Conservation (phyloP, 2,888 invertebrate genomes). For the Scaptomyza reducta region DNA sequence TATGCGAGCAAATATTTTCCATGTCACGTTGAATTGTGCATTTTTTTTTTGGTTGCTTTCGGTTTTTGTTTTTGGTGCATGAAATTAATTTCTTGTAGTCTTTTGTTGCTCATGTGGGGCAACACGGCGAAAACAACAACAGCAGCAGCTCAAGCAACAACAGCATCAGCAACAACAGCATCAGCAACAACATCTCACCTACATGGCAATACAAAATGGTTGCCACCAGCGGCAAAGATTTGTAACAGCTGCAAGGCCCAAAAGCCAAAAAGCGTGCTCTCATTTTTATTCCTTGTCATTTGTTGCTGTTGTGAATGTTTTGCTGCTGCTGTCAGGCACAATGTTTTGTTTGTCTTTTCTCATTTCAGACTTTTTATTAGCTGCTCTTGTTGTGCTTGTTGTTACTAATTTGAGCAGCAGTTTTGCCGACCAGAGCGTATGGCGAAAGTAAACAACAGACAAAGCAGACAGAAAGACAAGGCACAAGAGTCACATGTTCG, state of each 20-base stretch:
- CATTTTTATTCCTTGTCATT: slow-evolving; percentile 68
- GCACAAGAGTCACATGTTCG: slow-evolving; percentile 56
- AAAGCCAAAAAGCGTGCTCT: slow-evolving; percentile 76
- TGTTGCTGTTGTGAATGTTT: slow-evolving; percentile 31
- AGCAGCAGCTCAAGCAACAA: too few species aligned
- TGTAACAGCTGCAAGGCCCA: slow-evolving; percentile 74
- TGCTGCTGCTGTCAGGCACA: slow-evolving; percentile 48
- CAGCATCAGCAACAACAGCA: slow-evolving; percentile 27
- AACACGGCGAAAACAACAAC: slow-evolving; percentile 55
- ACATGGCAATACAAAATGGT: slow-evolving; percentile 78
- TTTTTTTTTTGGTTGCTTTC: slow-evolving; percentile 52
- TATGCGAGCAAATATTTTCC: slow-evolving; percentile 66
- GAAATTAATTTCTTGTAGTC: slow-evolving; percentile 79
- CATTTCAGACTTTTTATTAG: slow-evolving; percentile 65
- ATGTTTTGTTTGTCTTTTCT: slow-evolving; percentile 70
- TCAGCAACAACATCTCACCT: slow-evolving; percentile 65
- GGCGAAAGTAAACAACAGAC: slow-evolving; percentile 65
- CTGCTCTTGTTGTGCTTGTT: slow-evolving; percentile 48
- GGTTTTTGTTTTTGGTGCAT: slow-evolving; percentile 53
- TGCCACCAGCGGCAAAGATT: slow-evolving; percentile 73
- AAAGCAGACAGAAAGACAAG: slow-evolving; percentile 36
- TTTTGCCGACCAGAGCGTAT: slow-evolving; percentile 59
- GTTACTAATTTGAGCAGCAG: slow-evolving; percentile 74
- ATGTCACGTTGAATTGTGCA: slow-evolving; percentile 74
- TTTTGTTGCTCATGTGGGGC: slow-evolving; percentile 74